Conservation (phyloP, 2,888 invertebrate genomes). For the Cosmorhoe ocellata region DNA sequence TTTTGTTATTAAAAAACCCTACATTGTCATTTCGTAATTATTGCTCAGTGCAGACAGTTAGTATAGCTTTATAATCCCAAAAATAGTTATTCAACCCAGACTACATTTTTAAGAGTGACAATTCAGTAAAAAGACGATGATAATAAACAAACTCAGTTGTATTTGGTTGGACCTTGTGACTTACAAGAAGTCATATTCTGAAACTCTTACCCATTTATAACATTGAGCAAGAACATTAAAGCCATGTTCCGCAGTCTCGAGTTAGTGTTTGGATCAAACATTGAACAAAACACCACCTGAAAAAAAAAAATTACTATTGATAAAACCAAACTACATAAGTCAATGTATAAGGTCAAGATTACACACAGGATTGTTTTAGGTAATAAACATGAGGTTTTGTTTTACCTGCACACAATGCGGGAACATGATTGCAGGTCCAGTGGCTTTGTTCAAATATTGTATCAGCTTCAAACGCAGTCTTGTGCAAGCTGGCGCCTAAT, state of each 20-base stretch:
- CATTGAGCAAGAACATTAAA: slow-evolving; percentile 90
- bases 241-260: slow-evolving; percentile 90
- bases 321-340: too few relatives aligned
- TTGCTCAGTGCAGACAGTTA: too few relatives aligned
- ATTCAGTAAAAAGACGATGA: too few relatives aligned
- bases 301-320: slow-evolving; percentile 15
- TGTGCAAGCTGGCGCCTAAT: slow-evolving; percentile 88
- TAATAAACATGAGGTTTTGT: neutral
- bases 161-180: too few relatives aligned
- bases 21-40: too few relatives aligned
- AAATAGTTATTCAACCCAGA: too few relatives aligned
- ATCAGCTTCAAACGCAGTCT: slow-evolving; percentile 93
- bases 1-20: too few relatives aligned
- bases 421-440: slow-evolving; percentile 86
- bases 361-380: too few relatives aligned
- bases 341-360: too few relatives aligned
- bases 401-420: slow-evolving; percentile 91
- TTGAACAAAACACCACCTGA: slow-evolving; percentile 92
- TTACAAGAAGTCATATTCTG: too few relatives aligned
- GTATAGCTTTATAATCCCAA: too few relatives aligned
- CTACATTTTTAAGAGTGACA: neutral
- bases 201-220: slow-evolving; percentile 88
- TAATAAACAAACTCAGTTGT: too few relatives aligned
- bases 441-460: slow-evolving; percentile 89
- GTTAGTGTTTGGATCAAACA: slow-evolving; percentile 93